These are phyloP conservation scores for Stenolophus ochropezus DNA, from an alignment of 2,888 invertebrate genomes.

Conservation along the genomic window DNA sequence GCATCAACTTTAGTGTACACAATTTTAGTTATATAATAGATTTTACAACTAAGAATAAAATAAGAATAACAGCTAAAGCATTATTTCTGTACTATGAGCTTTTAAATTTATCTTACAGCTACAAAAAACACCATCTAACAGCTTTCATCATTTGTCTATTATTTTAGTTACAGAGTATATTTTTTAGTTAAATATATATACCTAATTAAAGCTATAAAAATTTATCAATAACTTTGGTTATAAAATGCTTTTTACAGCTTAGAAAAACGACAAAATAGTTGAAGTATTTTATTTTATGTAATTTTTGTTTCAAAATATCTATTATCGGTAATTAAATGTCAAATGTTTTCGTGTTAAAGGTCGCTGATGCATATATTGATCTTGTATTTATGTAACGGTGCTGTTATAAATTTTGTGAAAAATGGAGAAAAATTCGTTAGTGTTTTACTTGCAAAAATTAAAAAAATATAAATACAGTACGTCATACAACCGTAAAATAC, in stretches of 20 bases:
- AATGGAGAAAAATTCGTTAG: not conserved
- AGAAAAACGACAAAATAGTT: not conserved
- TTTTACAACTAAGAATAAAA: conserved; percentile 1
- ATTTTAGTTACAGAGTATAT: not conserved
- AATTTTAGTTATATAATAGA: not conserved
- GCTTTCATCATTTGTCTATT: not conserved
- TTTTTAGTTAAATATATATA: not conserved
- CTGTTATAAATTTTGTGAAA: not conserved
- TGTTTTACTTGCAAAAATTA: not conserved
- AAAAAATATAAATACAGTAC: conserved; percentile 17
- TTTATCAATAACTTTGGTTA: not conserved
- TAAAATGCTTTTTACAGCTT: not conserved
- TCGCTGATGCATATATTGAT: not conserved
- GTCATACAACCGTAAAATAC: not conserved
- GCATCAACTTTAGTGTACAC: not conserved
- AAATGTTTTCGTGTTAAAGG: not conserved
- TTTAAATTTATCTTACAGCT: conserved; percentile 9
- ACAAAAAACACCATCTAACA: not conserved
- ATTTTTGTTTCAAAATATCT: not conserved
- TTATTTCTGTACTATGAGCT: conserved; percentile 1
- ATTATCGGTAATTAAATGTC: not conserved
- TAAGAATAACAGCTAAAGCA: conserved; percentile 15
- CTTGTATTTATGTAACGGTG: too few relatives aligned
- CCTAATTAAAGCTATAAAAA: not conserved
- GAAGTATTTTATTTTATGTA: not conserved